phyloP scores from a whole-genome alignment of 2,113 vertebrate species.

The Gila orcuttii region DNA sequence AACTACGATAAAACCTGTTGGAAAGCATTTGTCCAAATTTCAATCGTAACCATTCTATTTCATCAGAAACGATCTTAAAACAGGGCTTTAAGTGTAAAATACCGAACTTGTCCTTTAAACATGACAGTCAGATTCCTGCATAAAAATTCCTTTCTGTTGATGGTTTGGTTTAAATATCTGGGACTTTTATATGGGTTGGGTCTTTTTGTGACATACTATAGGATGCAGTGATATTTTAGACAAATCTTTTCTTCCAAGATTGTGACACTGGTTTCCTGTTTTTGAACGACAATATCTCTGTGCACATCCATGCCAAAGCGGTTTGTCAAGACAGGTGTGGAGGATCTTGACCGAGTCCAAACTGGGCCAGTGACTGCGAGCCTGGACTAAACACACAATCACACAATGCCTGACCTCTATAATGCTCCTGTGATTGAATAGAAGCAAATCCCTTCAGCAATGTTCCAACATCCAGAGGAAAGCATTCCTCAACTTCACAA shows the following conservation, averaged over 20 bases:
- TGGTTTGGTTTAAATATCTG: background rate
- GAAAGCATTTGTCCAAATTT: too few species aligned
- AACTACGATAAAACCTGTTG: too few species aligned
- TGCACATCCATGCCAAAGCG: background rate
- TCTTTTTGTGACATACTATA: background rate
- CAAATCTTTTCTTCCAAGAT: background rate
- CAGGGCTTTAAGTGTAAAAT: too few species aligned
- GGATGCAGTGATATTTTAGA: background rate
- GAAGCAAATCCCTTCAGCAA: constrained; percentile 7
- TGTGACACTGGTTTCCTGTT: background rate
- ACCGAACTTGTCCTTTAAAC: too few species aligned
- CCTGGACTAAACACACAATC: background rate
- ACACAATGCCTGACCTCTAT: constrained; percentile 5
- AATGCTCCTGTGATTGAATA: background rate
- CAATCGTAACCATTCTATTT: too few species aligned
- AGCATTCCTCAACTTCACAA: background rate
- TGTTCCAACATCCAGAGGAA: background rate
- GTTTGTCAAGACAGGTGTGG: background rate
- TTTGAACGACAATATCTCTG: background rate
- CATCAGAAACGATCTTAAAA: too few species aligned
- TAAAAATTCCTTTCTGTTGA: background rate
- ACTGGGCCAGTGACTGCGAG: background rate
- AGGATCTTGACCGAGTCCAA: background rate
- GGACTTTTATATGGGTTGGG: too few species aligned
- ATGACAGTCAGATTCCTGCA: background rate